Percentiles rank a stretch among this genome's conserved stretches.
Evolutionary conservation across 92 coral and sea anemone species (phyloP).

Genomic region (Chrysogorgia sp.): DNA sequence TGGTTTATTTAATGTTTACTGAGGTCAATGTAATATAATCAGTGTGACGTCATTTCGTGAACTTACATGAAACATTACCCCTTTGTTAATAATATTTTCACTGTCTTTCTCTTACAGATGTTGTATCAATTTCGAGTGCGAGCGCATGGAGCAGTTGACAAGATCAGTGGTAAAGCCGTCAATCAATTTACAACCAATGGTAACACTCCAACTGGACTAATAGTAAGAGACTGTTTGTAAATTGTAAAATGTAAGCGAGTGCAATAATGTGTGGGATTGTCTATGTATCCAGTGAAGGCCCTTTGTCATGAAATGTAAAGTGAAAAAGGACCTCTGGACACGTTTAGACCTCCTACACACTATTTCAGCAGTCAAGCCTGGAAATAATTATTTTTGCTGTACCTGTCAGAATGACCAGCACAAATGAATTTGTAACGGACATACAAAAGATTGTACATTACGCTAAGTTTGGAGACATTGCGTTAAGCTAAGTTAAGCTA

Average conservation of each 20-base stretch:
- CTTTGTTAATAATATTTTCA: neutral
- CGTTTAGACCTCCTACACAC: too few species aligned
- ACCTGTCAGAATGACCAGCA: too few species aligned
- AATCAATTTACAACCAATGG: conserved; percentile 88
- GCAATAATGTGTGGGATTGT: neutral
- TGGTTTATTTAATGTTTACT: neutral
- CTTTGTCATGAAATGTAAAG: neutral
- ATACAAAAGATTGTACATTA: too few species aligned
- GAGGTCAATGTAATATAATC: too few species aligned
- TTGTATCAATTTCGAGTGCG: conserved; percentile 70
- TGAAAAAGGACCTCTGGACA: too few species aligned
- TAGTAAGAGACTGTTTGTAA: conserved; percentile 55
- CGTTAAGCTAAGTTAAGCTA: too few species aligned
- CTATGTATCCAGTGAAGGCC: neutral
- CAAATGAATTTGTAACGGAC: too few species aligned
- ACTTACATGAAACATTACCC: neutral
- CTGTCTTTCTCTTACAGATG: conserved; percentile 40
- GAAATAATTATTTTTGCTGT: too few species aligned
- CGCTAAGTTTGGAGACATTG: too few species aligned
- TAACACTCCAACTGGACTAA: conserved; percentile 92
- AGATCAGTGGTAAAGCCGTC: conserved; percentile 62
- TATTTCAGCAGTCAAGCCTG: neutral
- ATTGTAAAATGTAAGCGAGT: neutral
- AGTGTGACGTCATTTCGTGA: too few species aligned
- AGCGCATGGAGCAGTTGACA: conserved; percentile 74